phyloP scores from a whole-genome alignment of 1,140 invertebrate species.

The Augochlora pura region DNA sequence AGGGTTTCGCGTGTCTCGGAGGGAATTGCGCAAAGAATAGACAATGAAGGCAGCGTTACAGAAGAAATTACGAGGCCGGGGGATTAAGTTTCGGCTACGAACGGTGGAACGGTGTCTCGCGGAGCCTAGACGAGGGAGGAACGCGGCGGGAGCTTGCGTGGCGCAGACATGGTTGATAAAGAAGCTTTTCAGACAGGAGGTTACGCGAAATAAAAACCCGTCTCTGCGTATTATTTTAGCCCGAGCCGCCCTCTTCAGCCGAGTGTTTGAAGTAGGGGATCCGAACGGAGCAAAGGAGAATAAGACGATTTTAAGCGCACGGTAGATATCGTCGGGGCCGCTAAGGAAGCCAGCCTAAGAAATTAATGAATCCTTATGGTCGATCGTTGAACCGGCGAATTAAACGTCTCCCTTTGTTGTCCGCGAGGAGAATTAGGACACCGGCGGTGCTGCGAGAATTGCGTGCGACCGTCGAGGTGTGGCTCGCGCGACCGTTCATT shows the following conservation, averaged over 20 bases:
- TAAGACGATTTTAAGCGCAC: neutral
- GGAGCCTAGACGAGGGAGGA: neutral
- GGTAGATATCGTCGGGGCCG: neutral
- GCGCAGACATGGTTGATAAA: neutral
- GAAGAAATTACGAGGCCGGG: too few species aligned
- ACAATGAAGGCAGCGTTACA: too few species aligned
- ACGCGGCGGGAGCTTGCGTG: neutral
- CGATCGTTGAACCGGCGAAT: neutral
- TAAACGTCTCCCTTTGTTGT: neutral
- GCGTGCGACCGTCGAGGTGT: conserved; percentile 6
- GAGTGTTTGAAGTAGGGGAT: neutral
- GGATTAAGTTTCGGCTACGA: too few species aligned
- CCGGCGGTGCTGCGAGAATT: neutral
- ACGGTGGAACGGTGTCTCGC: neutral
- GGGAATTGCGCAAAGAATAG: too few species aligned
- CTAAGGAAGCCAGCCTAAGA: neutral
- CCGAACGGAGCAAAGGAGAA: conserved; percentile 1
- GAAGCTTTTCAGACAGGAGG: neutral
- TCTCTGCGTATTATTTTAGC: neutral
- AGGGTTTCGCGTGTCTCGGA: too few species aligned
- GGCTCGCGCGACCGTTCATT: conserved; percentile 16
- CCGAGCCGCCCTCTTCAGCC: neutral
- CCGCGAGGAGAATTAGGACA: too few species aligned
- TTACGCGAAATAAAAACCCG: neutral
- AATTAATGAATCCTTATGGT: neutral